phyloP scores from a whole-genome alignment of 2,888 invertebrate genomes.

The Belgica antarctica region DNA sequence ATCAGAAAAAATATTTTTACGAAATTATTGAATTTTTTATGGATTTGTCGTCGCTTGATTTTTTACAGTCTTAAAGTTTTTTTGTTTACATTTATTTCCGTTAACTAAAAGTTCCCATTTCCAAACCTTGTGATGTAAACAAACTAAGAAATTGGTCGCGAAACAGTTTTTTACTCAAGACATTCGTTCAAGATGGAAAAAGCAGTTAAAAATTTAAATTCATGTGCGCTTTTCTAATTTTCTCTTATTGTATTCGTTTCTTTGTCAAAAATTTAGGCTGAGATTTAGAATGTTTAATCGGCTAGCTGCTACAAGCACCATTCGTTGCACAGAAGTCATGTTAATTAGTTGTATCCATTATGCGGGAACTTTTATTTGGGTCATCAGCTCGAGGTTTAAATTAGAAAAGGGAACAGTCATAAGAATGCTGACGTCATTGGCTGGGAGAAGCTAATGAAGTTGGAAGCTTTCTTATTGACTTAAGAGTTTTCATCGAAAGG shows the following conservation, averaged over 20 bases:
- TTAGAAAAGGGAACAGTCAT: too few relatives aligned
- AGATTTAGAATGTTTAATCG: constrained; percentile 26
- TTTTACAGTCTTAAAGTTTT: neutral
- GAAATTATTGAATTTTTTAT: constrained; percentile 4
- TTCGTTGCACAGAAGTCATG: too few relatives aligned
- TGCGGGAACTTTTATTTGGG: too few relatives aligned
- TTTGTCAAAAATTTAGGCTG: neutral
- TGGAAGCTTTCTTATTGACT: too few relatives aligned
- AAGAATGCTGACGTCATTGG: too few relatives aligned
- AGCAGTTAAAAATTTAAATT: constrained; percentile 15
- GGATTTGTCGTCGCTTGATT: constrained; percentile 10
- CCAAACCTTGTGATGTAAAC: neutral
- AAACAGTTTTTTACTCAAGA: constrained; percentile 1
- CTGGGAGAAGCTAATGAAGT: too few relatives aligned
- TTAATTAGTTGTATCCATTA: neutral
- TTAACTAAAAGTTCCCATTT: constrained; percentile 19
- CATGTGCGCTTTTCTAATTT: neutral
- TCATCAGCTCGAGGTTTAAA: too few relatives aligned
- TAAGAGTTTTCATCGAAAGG: too few relatives aligned
- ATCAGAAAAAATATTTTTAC: neutral
- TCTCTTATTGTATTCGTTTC: neutral
- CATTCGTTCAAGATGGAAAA: neutral
- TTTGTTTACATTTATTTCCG: neutral
- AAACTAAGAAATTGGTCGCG: constrained; percentile 12
- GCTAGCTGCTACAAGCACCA: too few relatives aligned